Conservation (phyloP, 2,888 invertebrate genomes). For the Acrobasis suavella region DNA sequence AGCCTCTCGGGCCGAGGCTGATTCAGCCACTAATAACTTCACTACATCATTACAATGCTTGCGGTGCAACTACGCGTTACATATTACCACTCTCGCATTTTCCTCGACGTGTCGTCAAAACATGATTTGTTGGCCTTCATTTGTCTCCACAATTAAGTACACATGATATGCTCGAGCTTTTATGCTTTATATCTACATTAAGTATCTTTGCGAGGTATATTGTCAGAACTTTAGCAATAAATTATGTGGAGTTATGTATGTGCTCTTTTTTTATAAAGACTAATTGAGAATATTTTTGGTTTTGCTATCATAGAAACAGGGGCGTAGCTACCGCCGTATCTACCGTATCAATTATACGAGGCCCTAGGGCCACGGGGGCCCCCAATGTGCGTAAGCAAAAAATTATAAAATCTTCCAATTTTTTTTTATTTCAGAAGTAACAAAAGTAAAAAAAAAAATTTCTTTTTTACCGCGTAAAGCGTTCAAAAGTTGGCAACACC, state of each 20-base stretch:
- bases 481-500: too few relatives aligned
- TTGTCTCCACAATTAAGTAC: slow-evolving; percentile 44
- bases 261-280: too few relatives aligned
- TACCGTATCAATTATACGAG: too few relatives aligned
- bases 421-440: too few relatives aligned
- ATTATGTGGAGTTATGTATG: slow-evolving; percentile 28
- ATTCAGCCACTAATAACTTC: slow-evolving; percentile 78
- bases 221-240: slow-evolving; percentile 26
- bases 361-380: too few relatives aligned
- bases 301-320: too few relatives aligned
- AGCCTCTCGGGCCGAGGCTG: slow-evolving; percentile 67
- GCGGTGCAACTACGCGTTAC: slow-evolving; percentile 72
- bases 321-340: too few relatives aligned
- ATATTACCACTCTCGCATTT: slow-evolving; percentile 46
- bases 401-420: too few relatives aligned
- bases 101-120: slow-evolving; percentile 54
- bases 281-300: too few relatives aligned
- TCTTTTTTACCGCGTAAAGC: too few relatives aligned
- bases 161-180: slow-evolving; percentile 32
- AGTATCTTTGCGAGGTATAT: slow-evolving; percentile 25
- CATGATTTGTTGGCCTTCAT: slow-evolving; percentile 64
- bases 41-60: slow-evolving; percentile 72
- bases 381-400: too few relatives aligned
- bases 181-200: slow-evolving; percentile 30
- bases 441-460: too few relatives aligned